These are phyloP conservation scores for Aplysina aerophoba DNA, from an alignment of 37 sponge, comb jelly and placozoan genomes.

Conservation along the genomic window DNA sequence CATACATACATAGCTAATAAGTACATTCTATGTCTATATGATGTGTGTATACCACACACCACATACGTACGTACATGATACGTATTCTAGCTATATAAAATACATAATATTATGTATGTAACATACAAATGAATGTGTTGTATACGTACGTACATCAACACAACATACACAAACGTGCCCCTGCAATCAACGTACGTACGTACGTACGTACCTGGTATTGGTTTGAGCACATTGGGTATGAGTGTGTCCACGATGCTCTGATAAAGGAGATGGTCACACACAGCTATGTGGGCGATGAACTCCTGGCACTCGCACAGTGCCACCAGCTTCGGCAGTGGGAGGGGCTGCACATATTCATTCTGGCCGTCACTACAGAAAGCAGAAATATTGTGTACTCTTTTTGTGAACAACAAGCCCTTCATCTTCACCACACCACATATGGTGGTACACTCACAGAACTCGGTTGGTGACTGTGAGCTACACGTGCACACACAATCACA, in stretches of 20 bases:
- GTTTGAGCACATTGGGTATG: constrained; percentile 90
- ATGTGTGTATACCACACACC: too few species aligned
- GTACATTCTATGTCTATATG: too few species aligned
- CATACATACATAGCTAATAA: too few species aligned
- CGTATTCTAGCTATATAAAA: too few species aligned
- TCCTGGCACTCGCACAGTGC: constrained; percentile 60
- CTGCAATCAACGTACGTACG: neutral
- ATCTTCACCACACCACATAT: neutral
- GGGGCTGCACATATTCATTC: constrained; percentile 59
- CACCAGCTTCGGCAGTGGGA: constrained; percentile 68
- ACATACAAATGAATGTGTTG: too few species aligned
- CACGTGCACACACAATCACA: neutral
- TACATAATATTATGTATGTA: too few species aligned
- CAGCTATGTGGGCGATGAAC: constrained; percentile 70
- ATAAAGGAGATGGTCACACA: constrained; percentile 94
- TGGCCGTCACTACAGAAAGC: neutral
- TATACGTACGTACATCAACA: too few species aligned
- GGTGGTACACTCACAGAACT: neutral
- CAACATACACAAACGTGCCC: neutral
- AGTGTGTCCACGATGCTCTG: constrained; percentile 93
- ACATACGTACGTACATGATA: too few species aligned
- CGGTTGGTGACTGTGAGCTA: neutral
- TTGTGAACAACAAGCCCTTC: neutral
- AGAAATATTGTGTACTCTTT: too few species aligned
- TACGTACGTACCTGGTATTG: constrained; percentile 80